phyloP scores from a whole-genome alignment of 1,140 invertebrate genomes.

The Arion vulgaris region DNA sequence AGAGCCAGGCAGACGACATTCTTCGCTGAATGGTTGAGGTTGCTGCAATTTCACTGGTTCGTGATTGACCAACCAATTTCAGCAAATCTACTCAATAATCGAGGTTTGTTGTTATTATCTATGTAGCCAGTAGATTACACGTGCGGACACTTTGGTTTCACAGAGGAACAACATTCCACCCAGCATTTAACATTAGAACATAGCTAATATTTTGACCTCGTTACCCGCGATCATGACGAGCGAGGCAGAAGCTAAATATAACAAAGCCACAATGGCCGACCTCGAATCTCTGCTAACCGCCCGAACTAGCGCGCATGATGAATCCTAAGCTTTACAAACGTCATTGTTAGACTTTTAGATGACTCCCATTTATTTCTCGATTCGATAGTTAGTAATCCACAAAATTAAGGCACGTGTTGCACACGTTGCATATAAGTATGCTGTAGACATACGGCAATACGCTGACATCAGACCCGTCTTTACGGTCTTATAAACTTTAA shows the following conservation, averaged over 20 bases:
- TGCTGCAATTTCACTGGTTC: constrained; percentile 70
- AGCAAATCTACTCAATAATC: constrained; percentile 65
- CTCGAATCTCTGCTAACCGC: no score
- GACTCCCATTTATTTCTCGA: no score
- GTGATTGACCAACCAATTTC: constrained; percentile 70
- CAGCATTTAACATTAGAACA: neutral
- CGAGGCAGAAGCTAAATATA: neutral
- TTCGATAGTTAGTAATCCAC: no score
- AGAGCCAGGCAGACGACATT: constrained; percentile 46
- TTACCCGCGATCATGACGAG: neutral
- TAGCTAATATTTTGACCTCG: neutral
- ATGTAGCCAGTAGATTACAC: constrained; percentile 57
- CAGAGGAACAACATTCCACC: neutral
- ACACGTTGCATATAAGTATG: no score
- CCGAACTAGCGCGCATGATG: no score
- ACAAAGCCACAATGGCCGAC: constrained; percentile 20
- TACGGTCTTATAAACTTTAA: no score
- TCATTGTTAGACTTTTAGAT: no score
- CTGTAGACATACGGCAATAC: no score
- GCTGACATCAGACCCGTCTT: no score
- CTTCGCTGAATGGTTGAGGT: constrained; percentile 62
- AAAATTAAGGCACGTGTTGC: no score
- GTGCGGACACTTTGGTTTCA: constrained; percentile 42
- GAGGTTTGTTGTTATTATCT: constrained; percentile 67
- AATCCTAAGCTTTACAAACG: no score